Conservation (phyloP, 2,888 invertebrate genomes). For the Unio pictorum region DNA sequence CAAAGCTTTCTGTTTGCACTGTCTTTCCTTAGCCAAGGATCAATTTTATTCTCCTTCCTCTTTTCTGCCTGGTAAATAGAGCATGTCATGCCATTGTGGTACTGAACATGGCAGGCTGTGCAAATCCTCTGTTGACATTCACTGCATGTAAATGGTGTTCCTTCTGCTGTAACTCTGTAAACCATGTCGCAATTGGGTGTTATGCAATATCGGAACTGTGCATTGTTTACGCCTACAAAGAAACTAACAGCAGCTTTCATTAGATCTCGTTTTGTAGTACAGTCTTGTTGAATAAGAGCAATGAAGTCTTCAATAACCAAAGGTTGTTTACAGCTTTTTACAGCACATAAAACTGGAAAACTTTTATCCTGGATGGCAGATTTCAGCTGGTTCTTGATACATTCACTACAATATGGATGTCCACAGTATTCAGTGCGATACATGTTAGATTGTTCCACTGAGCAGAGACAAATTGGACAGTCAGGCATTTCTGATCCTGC, state of each 20-base stretch:
- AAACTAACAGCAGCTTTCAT: conserved; percentile 39
- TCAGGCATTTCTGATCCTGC: conserved; percentile 19
- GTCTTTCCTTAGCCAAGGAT: conserved; percentile 44
- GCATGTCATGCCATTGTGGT: conserved; percentile 59
- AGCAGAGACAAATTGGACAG: conserved; percentile 60
- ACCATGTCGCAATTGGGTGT: conserved; percentile 62
- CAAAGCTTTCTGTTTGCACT: conserved; percentile 47
- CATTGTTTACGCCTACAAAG: conserved; percentile 40
- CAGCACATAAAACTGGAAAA: conserved; percentile 55
- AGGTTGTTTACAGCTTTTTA: conserved; percentile 43
- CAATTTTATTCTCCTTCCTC: conserved; percentile 26
- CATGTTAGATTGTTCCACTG: conserved; percentile 42
- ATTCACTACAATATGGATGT: conserved; percentile 60
- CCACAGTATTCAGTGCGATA: conserved; percentile 61
- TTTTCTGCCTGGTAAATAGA: conserved; percentile 37
- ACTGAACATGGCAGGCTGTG: conserved; percentile 52
- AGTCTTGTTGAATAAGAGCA: conserved; percentile 20
- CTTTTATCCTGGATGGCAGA: conserved; percentile 37
- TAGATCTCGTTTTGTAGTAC: conserved; percentile 23
- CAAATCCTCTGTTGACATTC: conserved; percentile 49
- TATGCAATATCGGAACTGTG: conserved; percentile 49
- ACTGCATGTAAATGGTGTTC: conserved; percentile 39
- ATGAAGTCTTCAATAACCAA: conserved; percentile 48
- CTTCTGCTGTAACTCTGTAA: conserved; percentile 43
- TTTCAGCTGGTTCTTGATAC: conserved; percentile 41